phyloP scores from a whole-genome alignment of 2,797 vertebrate genomes.

The Tarsius wallacei region DNA sequence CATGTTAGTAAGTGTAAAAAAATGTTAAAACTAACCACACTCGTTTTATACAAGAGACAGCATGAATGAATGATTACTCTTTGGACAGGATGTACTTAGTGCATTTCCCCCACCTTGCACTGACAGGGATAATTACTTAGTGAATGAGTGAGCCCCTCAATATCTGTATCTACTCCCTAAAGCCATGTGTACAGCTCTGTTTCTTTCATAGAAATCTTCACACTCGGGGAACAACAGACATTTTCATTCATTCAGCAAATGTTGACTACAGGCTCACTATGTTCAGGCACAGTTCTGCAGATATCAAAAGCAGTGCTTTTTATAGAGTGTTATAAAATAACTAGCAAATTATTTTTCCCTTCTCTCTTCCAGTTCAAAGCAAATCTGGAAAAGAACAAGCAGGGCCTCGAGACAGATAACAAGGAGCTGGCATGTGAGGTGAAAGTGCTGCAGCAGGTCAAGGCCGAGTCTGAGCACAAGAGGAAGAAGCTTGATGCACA shows the following conservation, averaged over 20 bases:
- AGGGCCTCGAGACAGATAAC: conserved; percentile 96
- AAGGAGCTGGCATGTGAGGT: conserved; percentile 96
- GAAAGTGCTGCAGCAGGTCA: conserved; percentile 96
- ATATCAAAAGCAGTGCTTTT: background rate
- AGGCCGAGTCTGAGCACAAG: conserved; percentile 96
- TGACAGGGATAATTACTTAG: background rate
- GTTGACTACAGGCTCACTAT: background rate
- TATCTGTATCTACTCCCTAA: background rate
- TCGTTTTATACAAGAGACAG: background rate
- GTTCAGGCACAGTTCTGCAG: background rate
- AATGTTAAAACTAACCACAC: background rate
- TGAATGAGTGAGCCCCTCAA: background rate
- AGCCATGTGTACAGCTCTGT: fast-evolving
- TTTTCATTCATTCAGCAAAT: background rate
- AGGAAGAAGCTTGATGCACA: conserved; percentile 97
- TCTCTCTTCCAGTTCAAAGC: conserved; percentile 93
- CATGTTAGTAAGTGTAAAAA: background rate
- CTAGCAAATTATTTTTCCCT: background rate
- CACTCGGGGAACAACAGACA: background rate
- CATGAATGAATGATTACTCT: background rate
- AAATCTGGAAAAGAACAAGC: conserved; percentile 98
- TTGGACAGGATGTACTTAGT: too few species aligned
- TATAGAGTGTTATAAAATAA: background rate
- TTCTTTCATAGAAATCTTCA: background rate
- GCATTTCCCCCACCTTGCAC: background rate